These are phyloP conservation scores for Euura saliciscinereae DNA, from an alignment of 1,140 invertebrate genomes.

Conservation along the genomic window DNA sequence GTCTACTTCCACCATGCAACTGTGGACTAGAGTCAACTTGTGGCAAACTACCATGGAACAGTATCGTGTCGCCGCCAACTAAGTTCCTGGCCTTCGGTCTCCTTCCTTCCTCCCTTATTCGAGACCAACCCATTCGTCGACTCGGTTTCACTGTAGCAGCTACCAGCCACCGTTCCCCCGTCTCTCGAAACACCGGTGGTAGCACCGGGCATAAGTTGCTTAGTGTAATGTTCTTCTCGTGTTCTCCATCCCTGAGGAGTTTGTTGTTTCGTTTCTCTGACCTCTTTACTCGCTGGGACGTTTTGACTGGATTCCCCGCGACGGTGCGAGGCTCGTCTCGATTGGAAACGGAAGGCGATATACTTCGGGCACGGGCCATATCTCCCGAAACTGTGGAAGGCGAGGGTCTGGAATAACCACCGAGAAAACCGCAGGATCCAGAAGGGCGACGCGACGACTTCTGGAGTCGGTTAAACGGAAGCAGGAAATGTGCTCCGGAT, in stretches of 20 bases:
- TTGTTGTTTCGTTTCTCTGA: no score
- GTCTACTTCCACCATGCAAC: neutral
- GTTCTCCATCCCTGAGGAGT: no score
- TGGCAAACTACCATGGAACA: neutral
- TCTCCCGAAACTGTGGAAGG: neutral
- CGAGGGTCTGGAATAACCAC: slow-evolving; percentile 8
- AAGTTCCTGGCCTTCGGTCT: neutral
- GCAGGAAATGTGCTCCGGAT: slow-evolving; percentile 62
- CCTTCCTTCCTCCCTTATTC: neutral
- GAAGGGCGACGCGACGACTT: slow-evolving; percentile 15
- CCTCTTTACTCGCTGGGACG: no score
- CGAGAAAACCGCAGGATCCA: slow-evolving; percentile 24
- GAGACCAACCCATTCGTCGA: neutral
- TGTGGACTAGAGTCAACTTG: neutral
- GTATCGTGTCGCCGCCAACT: neutral
- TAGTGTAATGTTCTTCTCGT: no score
- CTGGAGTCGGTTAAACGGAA: slow-evolving; percentile 48
- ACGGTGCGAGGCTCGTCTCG: neutral
- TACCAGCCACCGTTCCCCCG: neutral
- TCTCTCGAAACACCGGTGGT: neutral
- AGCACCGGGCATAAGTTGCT: no score
- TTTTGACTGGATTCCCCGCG: no score
- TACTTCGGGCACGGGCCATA: neutral
- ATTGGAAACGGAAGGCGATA: neutral
- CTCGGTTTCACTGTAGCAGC: neutral